These are phyloP conservation scores for Isurus oxyrinchus DNA, from an alignment of 2,113 vertebrate genomes.

Conservation along the genomic window DNA sequence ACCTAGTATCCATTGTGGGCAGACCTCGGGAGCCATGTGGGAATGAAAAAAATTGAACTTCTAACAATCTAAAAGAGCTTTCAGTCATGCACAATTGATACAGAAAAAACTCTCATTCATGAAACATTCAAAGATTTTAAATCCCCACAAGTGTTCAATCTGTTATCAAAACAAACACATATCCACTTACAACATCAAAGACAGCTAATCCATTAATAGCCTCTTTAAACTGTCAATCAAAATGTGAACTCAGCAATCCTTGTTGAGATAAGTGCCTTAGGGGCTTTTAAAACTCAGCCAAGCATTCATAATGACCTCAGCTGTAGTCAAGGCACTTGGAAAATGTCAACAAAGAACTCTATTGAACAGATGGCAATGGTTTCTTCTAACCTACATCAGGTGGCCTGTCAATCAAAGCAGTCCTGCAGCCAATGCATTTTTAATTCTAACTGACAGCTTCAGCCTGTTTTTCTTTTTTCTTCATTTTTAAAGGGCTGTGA, in stretches of 20 bases:
- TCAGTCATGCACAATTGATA: neutral
- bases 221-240: neutral
- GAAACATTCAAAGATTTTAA: neutral
- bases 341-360: neutral
- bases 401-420: neutral
- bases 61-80: neutral
- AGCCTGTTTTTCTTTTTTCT: neutral
- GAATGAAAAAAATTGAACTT: neutral
- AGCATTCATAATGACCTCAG: neutral
- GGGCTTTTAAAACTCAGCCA: neutral
- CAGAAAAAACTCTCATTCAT: neutral
- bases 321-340: neutral
- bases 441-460: neutral
- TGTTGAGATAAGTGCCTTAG: neutral
- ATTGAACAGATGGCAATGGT: neutral
- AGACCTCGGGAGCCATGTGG: neutral
- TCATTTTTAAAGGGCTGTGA: neutral
- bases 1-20: neutral
- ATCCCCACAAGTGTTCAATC: neutral
- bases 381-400: neutral
- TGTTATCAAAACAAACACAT: neutral
- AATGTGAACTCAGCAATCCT: neutral
- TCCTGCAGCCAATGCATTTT: neutral
- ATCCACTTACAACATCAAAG: neutral
- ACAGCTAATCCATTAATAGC: neutral